Base-by-base conservation (phyloP, 92 coral and sea anemone genomes). In the Bergia puertoricense region DNA sequence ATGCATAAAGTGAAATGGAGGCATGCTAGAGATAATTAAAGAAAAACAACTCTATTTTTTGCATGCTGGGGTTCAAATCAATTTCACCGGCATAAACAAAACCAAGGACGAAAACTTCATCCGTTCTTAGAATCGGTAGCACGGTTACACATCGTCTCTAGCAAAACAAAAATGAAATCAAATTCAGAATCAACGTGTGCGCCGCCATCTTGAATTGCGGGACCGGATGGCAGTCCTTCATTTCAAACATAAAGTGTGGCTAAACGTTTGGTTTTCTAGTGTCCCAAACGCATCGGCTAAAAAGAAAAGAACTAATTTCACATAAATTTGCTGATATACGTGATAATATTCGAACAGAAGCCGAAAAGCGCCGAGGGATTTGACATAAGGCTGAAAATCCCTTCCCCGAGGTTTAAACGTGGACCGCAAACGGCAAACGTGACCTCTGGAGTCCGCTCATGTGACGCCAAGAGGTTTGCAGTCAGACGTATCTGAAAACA, bases 121-220 rank as follows among this genome's bases (percentile, higher is more conserved):
- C 74, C 3, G 74, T 14, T 69, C 36, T 69, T 30, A 22, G 37
- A 69, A 69, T 16, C 74, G 36, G 23, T 68, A 68, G 74, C n/a
- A 22, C 6, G n/a, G 74, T 68, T 15, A 22, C 74, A 68, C 36
- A 68, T 22, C 37, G 74, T 69, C 74, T 69, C 23, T n/a, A 69
- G 20, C 74, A 30, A 69, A 69, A 69, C 74, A 69, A 69, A 69
- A 69, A 69, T 69, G 7, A 69, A n/a, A n/a, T 69, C 74, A 69
- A 69, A 69, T n/a, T 69, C 23, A 69, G 8, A 69, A 37, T 69
- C 74, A 69, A n/a, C 74, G 20, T 1, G 74, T 69, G 74, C 74
- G 74, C 74, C 74, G 74, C 43, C 76, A 72, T 72, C 76, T 37
- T 72, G 76, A 72, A 72, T 72, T 72, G 3, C 76, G 30, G 74